These are phyloP conservation scores for Ceyx cyanopectus DNA, from an alignment of 2,113 vertebrate genomes.

Conservation along the genomic window DNA sequence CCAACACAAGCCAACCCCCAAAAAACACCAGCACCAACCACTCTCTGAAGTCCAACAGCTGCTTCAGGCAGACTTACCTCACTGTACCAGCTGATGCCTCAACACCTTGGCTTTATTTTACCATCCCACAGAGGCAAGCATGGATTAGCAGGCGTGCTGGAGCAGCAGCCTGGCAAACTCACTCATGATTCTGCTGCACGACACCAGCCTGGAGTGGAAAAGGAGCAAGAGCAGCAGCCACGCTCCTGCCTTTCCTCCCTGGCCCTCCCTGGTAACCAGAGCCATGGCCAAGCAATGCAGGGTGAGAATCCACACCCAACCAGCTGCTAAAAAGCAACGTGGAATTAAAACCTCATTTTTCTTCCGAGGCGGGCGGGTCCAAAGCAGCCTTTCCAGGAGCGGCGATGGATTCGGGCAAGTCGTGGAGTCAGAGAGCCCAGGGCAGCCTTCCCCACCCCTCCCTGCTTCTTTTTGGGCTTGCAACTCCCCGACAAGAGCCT, in stretches of 20 bases:
- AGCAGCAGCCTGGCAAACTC: not conserved
- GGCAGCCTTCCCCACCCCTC: not conserved
- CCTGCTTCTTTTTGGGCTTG: not conserved
- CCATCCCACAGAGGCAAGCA: not conserved
- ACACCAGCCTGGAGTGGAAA: not conserved
- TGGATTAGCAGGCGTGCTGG: fast-evolving
- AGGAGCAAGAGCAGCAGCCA: not conserved
- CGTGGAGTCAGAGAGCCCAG: not conserved
- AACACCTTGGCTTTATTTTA: not conserved
- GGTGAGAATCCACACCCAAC: not conserved
- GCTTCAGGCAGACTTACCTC: not conserved
- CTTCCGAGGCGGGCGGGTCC: not conserved
- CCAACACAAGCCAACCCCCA: not conserved
- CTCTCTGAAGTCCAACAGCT: not conserved
- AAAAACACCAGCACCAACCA: not conserved
- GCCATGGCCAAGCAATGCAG: not conserved
- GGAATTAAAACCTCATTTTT: not conserved
- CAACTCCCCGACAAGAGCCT: not conserved
- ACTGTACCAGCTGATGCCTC: not conserved
- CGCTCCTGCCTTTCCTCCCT: not conserved
- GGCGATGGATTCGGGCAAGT: not conserved
- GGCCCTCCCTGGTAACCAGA: not conserved
- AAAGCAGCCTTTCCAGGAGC: not conserved
- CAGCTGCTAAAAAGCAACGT: not conserved
- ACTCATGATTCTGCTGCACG: not conserved